A percentile compares a stretch with the other conserved stretches of the same genome.
Evolutionary conservation across 2,113 vertebrate species (phyloP).

Genomic region (Macrotus californicus): DNA sequence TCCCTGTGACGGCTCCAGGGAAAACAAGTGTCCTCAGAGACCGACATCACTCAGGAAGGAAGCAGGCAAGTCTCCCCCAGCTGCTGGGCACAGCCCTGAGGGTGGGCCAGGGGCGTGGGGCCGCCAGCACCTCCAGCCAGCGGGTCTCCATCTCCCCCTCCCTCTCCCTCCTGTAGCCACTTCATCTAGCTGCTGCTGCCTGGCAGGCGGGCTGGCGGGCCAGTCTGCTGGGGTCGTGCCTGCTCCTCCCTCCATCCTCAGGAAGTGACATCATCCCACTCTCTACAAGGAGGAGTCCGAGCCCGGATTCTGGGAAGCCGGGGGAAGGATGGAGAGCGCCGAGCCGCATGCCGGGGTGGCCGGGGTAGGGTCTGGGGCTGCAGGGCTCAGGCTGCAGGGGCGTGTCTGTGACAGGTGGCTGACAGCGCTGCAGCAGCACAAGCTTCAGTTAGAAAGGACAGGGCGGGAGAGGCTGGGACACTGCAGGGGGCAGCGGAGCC

Average conservation of each 20-base stretch:
- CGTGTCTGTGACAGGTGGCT: background rate
- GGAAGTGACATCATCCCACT: slow-evolving; percentile 82
- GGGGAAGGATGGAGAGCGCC: slow-evolving; percentile 53
- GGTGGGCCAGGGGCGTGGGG: background rate
- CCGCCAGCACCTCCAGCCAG: background rate
- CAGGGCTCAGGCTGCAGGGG: background rate
- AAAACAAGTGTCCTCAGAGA: slow-evolving; percentile 47
- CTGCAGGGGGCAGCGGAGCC: background rate
- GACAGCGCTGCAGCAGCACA: no score
- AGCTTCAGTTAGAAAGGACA: background rate
- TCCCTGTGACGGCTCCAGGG: slow-evolving; percentile 50
- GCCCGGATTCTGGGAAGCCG: slow-evolving; percentile 72
- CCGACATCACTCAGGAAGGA: slow-evolving; percentile 46
- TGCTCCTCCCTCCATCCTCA: slow-evolving; percentile 72
- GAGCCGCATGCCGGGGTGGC: background rate
- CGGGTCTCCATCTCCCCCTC: background rate
- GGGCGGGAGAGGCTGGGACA: background rate
- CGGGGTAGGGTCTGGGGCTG: background rate
- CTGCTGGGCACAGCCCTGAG: slow-evolving; percentile 59
- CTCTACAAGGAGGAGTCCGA: slow-evolving; percentile 68
- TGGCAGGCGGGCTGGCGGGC: slow-evolving; percentile 17
- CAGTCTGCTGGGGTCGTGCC: slow-evolving; percentile 67
- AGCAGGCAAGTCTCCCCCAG: slow-evolving; percentile 58
- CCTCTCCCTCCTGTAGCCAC: background rate
- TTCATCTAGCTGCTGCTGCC: background rate